phyloP scores from a whole-genome alignment of 2,113 vertebrate species.

The Silurus meridionalis region DNA sequence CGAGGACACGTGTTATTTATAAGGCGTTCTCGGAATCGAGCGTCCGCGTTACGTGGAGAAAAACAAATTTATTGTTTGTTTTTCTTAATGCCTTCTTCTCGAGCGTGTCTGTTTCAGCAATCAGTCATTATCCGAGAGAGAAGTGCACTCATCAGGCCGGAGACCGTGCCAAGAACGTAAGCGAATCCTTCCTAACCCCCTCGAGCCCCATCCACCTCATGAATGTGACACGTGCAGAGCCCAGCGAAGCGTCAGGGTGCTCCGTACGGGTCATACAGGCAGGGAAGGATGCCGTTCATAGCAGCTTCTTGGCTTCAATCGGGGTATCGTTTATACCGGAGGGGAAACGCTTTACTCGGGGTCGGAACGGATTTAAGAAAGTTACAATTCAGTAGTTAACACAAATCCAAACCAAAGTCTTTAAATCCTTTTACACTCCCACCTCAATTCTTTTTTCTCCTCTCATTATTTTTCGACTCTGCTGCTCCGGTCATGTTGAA shows the following conservation, averaged over 20 bases:
- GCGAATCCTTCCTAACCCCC: slow-evolving; percentile 26
- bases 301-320: not conserved
- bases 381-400: not conserved
- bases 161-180: slow-evolving; percentile 43
- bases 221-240: slow-evolving; percentile 33
- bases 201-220: slow-evolving; percentile 14
- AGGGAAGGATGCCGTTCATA: slow-evolving; percentile 22
- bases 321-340: slow-evolving; percentile 8
- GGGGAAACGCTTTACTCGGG: not conserved
- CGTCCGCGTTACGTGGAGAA: slow-evolving; percentile 30
- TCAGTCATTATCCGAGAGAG: slow-evolving; percentile 54
- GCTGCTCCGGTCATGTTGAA: slow-evolving; percentile 1
- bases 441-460: not conserved
- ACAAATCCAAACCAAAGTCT: not conserved
- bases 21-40: slow-evolving; percentile 50
- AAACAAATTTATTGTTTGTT: slow-evolving; percentile 49
- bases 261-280: slow-evolving; percentile 25
- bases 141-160: slow-evolving; percentile 44
- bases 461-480: not conserved
- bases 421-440: not conserved
- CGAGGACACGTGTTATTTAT: slow-evolving; percentile 48
- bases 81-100: slow-evolving; percentile 37
- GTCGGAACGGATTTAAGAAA: not conserved
- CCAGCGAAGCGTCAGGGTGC: slow-evolving; percentile 1
- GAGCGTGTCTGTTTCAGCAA: slow-evolving; percentile 54